Conservation (phyloP, 2,113 vertebrate species). For the Phaethornis superciliosus region DNA sequence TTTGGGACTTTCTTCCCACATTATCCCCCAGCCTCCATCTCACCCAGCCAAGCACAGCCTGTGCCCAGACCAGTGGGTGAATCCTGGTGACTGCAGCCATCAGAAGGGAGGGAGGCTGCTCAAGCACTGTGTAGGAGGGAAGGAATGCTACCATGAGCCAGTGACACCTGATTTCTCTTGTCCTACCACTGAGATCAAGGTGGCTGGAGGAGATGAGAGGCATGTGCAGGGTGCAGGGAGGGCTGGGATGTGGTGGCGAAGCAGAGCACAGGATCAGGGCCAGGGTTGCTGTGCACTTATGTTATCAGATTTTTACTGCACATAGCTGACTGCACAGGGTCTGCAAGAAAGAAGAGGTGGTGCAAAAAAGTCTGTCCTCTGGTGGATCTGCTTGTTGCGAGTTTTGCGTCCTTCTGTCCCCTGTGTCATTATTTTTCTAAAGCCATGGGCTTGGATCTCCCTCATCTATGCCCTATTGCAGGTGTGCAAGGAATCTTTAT, state of each 20-base stretch:
- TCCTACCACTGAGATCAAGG: neutral
- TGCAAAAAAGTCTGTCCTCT: neutral
- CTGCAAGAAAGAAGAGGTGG: neutral
- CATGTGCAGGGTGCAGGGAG: neutral
- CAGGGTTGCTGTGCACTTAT: neutral
- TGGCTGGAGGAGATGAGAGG: rapidly evolving
- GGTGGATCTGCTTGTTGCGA: neutral
- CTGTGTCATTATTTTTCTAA: neutral
- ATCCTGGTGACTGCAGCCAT: rapidly evolving
- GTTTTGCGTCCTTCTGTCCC: neutral
- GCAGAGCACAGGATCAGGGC: neutral
- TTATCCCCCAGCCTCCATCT: neutral
- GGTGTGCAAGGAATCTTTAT: neutral
- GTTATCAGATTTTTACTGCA: neutral
- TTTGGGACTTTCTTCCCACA: neutral
- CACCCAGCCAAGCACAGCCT: neutral
- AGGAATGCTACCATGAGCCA: neutral
- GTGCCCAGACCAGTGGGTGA: neutral
- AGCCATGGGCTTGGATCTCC: rapidly evolving
- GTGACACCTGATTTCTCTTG: neutral
- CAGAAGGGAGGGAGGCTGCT: neutral
- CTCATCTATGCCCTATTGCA: neutral
- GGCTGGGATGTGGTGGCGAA: neutral
- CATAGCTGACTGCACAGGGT: too few species aligned
- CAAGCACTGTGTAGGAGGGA: rapidly evolving